A percentile compares a stretch with the other conserved stretches of the same genome.
These are phyloP conservation scores for Chydorus sphaericus DNA, from an alignment of 2,888 invertebrate species.

Conservation along the genomic window DNA sequence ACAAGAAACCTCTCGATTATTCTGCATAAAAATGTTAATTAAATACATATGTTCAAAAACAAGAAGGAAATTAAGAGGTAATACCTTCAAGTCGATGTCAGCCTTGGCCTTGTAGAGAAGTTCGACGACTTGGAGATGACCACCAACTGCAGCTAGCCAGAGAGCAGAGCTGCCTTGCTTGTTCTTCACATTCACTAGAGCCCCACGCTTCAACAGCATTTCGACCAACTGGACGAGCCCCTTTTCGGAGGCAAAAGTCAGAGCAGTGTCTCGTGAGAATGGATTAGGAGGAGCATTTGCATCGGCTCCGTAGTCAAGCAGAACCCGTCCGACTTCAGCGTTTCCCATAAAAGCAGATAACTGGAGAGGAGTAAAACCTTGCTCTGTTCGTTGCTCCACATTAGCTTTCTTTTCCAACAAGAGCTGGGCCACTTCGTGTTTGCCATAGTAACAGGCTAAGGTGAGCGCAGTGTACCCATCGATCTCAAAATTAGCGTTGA, in stretches of 20 bases:
- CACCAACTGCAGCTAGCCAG: constrained; percentile 95
- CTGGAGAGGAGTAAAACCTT: constrained; percentile 96
- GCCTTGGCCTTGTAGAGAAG: constrained; percentile 75
- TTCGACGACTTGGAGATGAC: constrained; percentile 93
- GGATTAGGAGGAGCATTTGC: constrained; percentile 98
- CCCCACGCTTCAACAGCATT: constrained; percentile 50
- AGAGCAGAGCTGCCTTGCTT: constrained; percentile 98
- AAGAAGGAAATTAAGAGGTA: constrained; percentile 36
- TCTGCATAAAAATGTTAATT: constrained; percentile 21
- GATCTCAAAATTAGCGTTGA: constrained; percentile 98
- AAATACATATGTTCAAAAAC: not conserved
- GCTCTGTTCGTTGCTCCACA: constrained; percentile 98
- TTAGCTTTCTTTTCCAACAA: constrained; percentile 92
- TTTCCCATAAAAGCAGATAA: constrained; percentile 99
- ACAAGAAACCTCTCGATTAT: constrained; percentile 67
- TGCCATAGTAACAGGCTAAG: constrained; percentile 95
- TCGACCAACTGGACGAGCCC: constrained; percentile 90
- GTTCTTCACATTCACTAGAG: constrained; percentile 93
- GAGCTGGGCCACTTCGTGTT: constrained; percentile 94
- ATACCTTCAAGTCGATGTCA: constrained; percentile 96
- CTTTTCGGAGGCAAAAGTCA: constrained; percentile 99
- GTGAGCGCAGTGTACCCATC: constrained; percentile 97
- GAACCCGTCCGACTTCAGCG: constrained; percentile 90
- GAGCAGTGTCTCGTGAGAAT: constrained; percentile 90
- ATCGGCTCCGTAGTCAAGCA: constrained; percentile 92